Evolutionary conservation across 2,113 vertebrate species (phyloP).

Genomic region (Psephotus haematonotus): DNA sequence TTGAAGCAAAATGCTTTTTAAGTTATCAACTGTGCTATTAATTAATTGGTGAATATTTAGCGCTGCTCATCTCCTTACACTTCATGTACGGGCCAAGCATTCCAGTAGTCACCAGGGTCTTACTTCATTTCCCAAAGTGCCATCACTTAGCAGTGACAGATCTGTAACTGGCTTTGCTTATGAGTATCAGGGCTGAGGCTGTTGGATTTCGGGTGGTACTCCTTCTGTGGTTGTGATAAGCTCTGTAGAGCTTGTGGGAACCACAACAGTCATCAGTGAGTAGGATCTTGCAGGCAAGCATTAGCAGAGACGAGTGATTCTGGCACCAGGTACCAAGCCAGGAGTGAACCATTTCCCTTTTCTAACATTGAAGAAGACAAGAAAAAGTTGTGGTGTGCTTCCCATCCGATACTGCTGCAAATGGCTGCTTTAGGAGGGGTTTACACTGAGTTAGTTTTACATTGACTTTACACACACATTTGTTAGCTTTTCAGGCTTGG

Average conservation of each 20-base stretch:
- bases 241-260: accelerated
- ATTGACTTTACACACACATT: neutral
- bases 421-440: neutral
- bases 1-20: no score
- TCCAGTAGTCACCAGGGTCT: neutral
- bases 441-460: neutral
- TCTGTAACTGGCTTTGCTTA: neutral
- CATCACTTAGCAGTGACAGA: neutral
- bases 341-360: neutral
- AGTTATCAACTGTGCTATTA: neutral
- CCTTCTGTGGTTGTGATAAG: neutral
- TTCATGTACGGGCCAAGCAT: neutral
- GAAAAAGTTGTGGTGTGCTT: neutral
- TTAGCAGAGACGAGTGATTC: neutral
- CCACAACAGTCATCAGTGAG: accelerated
- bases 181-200: neutral
- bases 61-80: neutral
- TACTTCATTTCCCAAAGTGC: neutral
- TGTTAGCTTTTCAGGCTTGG: neutral
- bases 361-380: neutral
- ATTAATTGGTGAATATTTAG: neutral
- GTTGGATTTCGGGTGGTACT: accelerated
- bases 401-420: no score
- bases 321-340: neutral
- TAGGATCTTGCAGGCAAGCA: accelerated